Evolutionary conservation across 2,797 vertebrate genomes (phyloP).

Genomic region (Spatula versicolor): DNA sequence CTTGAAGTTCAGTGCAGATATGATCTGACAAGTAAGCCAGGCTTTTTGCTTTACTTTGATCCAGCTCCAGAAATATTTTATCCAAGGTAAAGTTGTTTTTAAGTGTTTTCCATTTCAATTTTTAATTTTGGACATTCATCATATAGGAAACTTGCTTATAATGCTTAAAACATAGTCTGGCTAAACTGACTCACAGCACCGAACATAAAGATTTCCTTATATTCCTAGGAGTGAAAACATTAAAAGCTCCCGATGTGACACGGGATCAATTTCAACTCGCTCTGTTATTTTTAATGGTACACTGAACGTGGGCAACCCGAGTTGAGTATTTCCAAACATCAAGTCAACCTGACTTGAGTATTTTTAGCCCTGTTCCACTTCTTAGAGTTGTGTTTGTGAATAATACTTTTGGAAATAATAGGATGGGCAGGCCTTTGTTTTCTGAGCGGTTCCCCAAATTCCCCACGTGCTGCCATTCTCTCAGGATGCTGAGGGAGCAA

Average conservation of each 20-base stretch:
- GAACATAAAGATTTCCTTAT: background rate
- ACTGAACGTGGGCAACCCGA: rapidly evolving
- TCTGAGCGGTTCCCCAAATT: background rate
- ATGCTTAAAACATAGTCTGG: constrained; percentile 7
- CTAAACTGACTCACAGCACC: background rate
- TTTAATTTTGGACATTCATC: constrained; percentile 53
- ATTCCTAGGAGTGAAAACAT: background rate
- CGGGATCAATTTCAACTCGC: background rate
- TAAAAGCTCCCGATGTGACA: background rate
- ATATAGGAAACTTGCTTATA: constrained; percentile 39
- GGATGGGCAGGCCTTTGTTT: background rate
- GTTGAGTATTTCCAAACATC: background rate
- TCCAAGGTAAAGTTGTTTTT: constrained; percentile 66
- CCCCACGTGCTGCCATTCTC: background rate
- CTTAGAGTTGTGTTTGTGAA: background rate
- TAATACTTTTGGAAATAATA: background rate
- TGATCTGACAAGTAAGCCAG: constrained; percentile 72
- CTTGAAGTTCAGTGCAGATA: constrained; percentile 68
- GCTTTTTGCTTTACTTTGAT: constrained; percentile 70
- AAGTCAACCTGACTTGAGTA: background rate
- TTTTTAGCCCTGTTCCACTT: background rate
- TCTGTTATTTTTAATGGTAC: background rate
- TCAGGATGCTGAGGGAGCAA: background rate
- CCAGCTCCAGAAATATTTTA: constrained; percentile 73
- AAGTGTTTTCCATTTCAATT: constrained; percentile 66